Percentiles rank a stretch among this genome's conserved stretches.
Conservation (phyloP, 2,113 vertebrate genomes). For the Reinhardtius hippoglossoides region DNA sequence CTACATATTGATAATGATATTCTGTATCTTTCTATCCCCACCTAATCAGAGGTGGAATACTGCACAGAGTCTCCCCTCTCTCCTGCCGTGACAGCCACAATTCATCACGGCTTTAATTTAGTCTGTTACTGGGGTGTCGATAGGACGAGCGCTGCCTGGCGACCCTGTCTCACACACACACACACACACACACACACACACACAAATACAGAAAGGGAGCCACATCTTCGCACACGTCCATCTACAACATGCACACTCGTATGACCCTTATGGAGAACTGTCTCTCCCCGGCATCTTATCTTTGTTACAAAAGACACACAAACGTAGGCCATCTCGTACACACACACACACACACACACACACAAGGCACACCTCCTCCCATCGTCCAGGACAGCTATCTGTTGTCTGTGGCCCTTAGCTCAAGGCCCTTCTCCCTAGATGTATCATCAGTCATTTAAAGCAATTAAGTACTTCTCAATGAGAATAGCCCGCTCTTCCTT, state of each 20-base stretch:
- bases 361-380: conserved; percentile 24
- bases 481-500: conserved; percentile 78
- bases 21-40: conserved; percentile 75
- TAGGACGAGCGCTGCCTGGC: conserved; percentile 70
- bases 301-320: conserved; percentile 27
- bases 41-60: conserved; percentile 78
- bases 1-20: conserved; percentile 82
- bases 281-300: conserved; percentile 55
- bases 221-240: conserved; percentile 34
- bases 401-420: conserved; percentile 78
- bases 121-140: conserved; percentile 81
- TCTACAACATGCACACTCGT: conserved; percentile 21
- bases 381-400: conserved; percentile 56
- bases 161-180: conserved; percentile 51
- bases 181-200: not conserved
- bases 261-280: conserved; percentile 37
- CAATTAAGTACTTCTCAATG: conserved; percentile 86
- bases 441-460: conserved; percentile 86
- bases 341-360: not conserved
- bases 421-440: conserved; percentile 76
- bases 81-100: conserved; percentile 77
- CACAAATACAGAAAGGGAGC: conserved; percentile 12
- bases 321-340: conserved; percentile 2
- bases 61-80: conserved; percentile 65
- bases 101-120: conserved; percentile 84